phyloP scores from a whole-genome alignment of 2,113 vertebrate species.

The Lepisosteus oculatus region DNA sequence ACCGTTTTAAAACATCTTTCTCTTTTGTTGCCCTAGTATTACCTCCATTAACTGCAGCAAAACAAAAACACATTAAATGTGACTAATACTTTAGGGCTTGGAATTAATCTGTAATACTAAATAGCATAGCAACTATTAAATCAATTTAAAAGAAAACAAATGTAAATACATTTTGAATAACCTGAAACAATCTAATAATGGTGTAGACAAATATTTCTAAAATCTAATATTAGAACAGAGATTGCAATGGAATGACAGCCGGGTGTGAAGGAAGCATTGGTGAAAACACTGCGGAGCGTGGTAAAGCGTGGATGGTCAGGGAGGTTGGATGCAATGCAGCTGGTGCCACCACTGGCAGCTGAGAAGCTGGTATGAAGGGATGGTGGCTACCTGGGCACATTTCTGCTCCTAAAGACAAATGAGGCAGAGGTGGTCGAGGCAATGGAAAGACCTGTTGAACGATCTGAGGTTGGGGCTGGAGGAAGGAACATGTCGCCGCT shows the following conservation, averaged over 20 bases:
- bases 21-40: no score
- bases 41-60: no score
- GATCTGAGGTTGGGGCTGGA: conserved; percentile 72
- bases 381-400: conserved; percentile 56
- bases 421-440: conserved; percentile 64
- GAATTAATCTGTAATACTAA: no score
- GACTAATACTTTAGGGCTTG: no score
- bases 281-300: conserved; percentile 60
- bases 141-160: no score
- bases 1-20: no score
- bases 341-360: conserved; percentile 65
- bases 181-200: no score
- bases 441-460: conserved; percentile 69
- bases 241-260: conserved; percentile 71
- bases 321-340: conserved; percentile 61
- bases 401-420: conserved; percentile 50
- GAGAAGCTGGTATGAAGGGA: conserved; percentile 56
- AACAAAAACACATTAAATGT: no score
- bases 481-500: conserved; percentile 39
- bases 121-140: no score
- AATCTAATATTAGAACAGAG: conserved; percentile 63
- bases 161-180: no score
- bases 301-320: conserved; percentile 67
- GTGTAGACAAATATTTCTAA: no score
- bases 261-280: conserved; percentile 69